These are phyloP conservation scores for Drosophila kepulauana DNA, from an alignment of 1,140 invertebrate genomes.

Conservation along the genomic window DNA sequence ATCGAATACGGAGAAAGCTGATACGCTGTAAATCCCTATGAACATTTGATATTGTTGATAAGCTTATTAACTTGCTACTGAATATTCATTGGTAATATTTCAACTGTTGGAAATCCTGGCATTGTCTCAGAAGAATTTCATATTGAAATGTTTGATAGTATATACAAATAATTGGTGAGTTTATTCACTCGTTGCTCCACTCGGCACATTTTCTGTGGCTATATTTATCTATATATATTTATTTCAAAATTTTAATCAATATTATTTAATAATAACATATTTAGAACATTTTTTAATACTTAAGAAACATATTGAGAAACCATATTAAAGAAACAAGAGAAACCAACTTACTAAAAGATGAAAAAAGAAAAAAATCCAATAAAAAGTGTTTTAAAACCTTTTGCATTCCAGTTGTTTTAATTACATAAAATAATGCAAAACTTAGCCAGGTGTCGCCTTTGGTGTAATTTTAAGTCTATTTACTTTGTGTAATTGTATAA, in stretches of 20 bases:
- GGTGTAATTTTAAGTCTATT: constrained; percentile 70
- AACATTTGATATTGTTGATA: background rate
- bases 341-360: constrained; percentile 2
- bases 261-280: constrained; percentile 23
- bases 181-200: constrained; percentile 35
- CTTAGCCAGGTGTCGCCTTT: constrained; percentile 73
- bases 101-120: constrained; percentile 6
- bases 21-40: background rate
- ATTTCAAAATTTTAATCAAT: constrained; percentile 32
- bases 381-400: constrained; percentile 76
- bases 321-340: constrained; percentile 8
- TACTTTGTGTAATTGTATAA: constrained; percentile 62
- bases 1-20: background rate
- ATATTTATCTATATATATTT: constrained; percentile 13
- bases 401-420: constrained; percentile 83
- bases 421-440: constrained; percentile 64
- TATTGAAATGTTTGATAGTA: background rate
- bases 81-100: constrained; percentile 1
- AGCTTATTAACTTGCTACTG: constrained; percentile 11
- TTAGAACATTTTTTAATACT: constrained; percentile 36
- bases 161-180: constrained; percentile 30
- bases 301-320: constrained; percentile 28
- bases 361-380: constrained; percentile 52
- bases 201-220: constrained; percentile 18
- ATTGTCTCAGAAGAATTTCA: constrained; percentile 11